phyloP scores from a whole-genome alignment of 1,140 invertebrate genomes.

The Cotesia typhae region DNA sequence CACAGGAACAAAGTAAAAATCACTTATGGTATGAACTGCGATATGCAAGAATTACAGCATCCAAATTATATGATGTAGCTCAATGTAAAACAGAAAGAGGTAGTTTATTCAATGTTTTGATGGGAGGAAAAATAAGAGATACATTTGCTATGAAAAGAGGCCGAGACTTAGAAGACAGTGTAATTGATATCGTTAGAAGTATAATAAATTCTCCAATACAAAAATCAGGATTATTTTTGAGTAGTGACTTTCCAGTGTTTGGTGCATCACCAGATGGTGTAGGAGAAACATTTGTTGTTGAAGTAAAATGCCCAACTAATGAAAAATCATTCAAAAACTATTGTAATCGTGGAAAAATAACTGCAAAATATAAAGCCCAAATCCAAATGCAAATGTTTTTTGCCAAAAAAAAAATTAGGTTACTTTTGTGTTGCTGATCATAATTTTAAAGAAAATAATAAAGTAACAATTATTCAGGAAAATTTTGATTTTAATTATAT shows the following conservation, averaged over 20 bases:
- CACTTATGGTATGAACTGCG: slow-evolving; percentile 52
- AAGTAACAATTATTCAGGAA: slow-evolving; percentile 35
- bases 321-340: slow-evolving; percentile 40
- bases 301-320: slow-evolving; percentile 53
- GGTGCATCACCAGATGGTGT: slow-evolving; percentile 56
- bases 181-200: slow-evolving; percentile 39
- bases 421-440: slow-evolving; percentile 46
- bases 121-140: slow-evolving; percentile 49
- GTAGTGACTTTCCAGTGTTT: slow-evolving; percentile 42
- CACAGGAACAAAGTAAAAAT: slow-evolving; percentile 41
- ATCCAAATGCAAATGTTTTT: slow-evolving; percentile 52
- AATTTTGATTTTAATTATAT: slow-evolving; percentile 35
- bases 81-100: slow-evolving; percentile 53
- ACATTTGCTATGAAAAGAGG: slow-evolving; percentile 51
- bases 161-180: slow-evolving; percentile 49
- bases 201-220: slow-evolving; percentile 30
- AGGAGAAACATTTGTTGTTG: slow-evolving; percentile 43
- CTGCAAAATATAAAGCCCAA: slow-evolving; percentile 46
- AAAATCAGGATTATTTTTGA: slow-evolving; percentile 43
- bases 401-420: slow-evolving; percentile 40
- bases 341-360: slow-evolving; percentile 40
- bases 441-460: slow-evolving; percentile 42
- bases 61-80: slow-evolving; percentile 54
- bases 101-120: slow-evolving; percentile 47
- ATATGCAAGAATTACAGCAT: slow-evolving; percentile 59